Evolutionary conservation across 2,113 vertebrate species (phyloP).

Genomic region (Sorex araneus): DNA sequence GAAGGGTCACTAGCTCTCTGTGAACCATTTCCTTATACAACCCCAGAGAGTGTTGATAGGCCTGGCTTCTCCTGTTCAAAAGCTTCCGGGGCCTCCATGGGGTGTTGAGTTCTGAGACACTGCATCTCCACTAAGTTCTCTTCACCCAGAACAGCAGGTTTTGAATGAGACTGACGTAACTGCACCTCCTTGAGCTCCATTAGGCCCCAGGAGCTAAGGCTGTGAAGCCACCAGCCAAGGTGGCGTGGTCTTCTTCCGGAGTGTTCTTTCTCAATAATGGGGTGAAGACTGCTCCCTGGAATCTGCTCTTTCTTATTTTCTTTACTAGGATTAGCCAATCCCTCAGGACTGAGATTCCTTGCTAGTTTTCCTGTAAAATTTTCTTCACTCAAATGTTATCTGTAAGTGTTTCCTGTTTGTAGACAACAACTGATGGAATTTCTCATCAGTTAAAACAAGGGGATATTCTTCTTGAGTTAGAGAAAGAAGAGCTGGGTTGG

Average conservation of each 20-base stretch:
- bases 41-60: neutral
- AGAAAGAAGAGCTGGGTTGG: neutral
- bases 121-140: fast-evolving
- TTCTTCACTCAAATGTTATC: neutral
- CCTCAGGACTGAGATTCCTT: neutral
- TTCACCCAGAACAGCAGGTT: neutral
- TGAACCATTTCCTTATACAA: neutral
- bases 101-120: neutral
- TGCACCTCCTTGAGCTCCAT: neutral
- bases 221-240: neutral
- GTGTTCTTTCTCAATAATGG: neutral
- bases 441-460: neutral
- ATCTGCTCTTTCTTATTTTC: neutral
- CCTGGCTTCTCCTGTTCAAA: neutral
- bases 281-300: fast-evolving
- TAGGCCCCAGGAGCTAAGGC: neutral
- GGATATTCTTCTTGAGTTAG: neutral
- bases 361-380: neutral
- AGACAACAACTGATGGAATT: neutral
- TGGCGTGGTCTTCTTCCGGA: neutral
- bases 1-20: neutral
- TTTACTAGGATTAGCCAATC: neutral
- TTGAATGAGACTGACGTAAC: neutral
- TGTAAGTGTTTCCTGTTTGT: constrained; percentile 9
- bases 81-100: neutral